A percentile compares a stretch with the other conserved stretches of the same genome.
These are phyloP conservation scores for Kryptolebias marmoratus DNA, from an alignment of 2,113 vertebrate genomes.

Conservation along the genomic window DNA sequence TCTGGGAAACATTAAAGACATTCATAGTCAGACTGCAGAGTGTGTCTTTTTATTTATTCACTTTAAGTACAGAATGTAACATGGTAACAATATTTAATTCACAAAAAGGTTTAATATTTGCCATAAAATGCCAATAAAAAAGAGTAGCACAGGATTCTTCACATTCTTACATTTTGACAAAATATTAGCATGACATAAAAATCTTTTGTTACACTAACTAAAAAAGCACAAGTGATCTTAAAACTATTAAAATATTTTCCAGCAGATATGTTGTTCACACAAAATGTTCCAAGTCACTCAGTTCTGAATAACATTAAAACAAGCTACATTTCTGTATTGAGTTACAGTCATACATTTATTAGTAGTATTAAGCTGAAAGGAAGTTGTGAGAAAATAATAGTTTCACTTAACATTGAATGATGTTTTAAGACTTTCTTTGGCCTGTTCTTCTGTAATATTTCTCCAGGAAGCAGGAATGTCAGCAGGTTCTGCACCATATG, in stretches of 20 bases:
- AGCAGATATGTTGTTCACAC: too few species aligned
- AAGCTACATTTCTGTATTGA: too few species aligned
- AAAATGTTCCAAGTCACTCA: too few species aligned
- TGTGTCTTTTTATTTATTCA: slow-evolving; percentile 39
- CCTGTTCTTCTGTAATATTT: slow-evolving; percentile 17
- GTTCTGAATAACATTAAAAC: too few species aligned
- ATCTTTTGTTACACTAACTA: too few species aligned
- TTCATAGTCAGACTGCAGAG: slow-evolving; percentile 72
- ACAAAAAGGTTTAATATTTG: not conserved
- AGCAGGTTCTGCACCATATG: slow-evolving; percentile 30
- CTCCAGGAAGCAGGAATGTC: slow-evolving; percentile 66
- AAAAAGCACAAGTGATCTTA: too few species aligned
- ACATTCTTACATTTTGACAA: too few species aligned
- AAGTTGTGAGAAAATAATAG: not conserved
- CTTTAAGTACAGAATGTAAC: not conserved
- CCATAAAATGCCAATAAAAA: too few species aligned
- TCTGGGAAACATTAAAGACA: slow-evolving; percentile 85
- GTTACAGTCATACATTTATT: too few species aligned
- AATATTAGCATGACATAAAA: too few species aligned
- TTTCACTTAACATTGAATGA: slow-evolving; percentile 54
- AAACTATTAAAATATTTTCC: too few species aligned
- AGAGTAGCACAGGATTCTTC: too few species aligned
- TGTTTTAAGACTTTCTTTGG: slow-evolving; percentile 60
- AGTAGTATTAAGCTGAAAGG: not conserved
- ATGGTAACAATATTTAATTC: not conserved